Base-by-base conservation (phyloP, 1,140 invertebrate genomes). In the Neotoxoptera formosana region DNA sequence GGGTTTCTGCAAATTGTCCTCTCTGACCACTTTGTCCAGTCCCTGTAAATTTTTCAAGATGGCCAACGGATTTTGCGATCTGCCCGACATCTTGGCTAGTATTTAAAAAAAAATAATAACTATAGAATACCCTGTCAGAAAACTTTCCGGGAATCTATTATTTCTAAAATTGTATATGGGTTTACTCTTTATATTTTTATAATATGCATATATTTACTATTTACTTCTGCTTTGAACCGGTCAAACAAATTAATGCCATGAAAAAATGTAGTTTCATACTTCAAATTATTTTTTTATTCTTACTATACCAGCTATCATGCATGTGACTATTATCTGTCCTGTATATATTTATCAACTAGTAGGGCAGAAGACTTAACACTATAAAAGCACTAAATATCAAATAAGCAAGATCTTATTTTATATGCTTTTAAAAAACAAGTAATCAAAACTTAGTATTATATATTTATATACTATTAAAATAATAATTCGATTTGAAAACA, bases 61-160 rank as follows among this genome's bases (percentile, higher is more conserved):
- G 91, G 91, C 81, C 48, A 47, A 41, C 21, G 91, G 91, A 93
- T 41, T 93, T 41, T 93, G 91, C 81, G 91, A 93, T 93, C 91
- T 93, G 81, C 91, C 91, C 91, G 91, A 93, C 76, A 93, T 93
- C 41, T 93, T 93, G 91, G 91, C 91, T 93, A 93, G 91, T 93
- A 93, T 93, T 93, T 56, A 17, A 17, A 51, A 84, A 83, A 45
- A 45, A 67, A 45, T 53, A 25, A 51, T 21, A n/a, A 21, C 4
- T 41, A 41, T 45, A 34, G 2, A 47, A 34, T 30, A 23, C 30
- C 34, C 56, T 17, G 34, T 81, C 67, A 47, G 51, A n/a, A 30
- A 41, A 34, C 17, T 91, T 81, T 91, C 48, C 30, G n/a, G 51
- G 23, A 93, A 25, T 86, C 48, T 90, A n/a, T n/a, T 86, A 45